Conservation (phyloP, 2,888 invertebrate species). For the Keiferia lycopersicella region DNA sequence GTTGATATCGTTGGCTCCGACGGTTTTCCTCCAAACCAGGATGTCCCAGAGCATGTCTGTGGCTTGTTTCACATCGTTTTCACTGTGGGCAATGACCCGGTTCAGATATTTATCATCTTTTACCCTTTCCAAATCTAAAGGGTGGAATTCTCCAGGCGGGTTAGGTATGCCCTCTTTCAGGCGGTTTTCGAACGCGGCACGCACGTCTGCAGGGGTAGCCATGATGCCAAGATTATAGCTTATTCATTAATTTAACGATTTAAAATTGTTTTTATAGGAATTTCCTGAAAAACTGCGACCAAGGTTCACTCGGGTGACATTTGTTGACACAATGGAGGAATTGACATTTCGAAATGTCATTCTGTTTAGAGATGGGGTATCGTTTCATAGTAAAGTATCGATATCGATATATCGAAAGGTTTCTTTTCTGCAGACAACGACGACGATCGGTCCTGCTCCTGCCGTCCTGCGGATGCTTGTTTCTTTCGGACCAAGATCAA, state of each 20-base stretch:
- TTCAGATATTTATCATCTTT: conserved; percentile 85
- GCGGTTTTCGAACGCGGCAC: conserved; percentile 43
- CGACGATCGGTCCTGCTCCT: too few species aligned
- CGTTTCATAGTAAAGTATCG: neutral
- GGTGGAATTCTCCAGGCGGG: conserved; percentile 66
- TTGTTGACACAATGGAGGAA: conserved; percentile 1
- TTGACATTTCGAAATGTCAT: conserved; percentile 11
- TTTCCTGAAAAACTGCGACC: conserved; percentile 5
- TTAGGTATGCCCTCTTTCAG: conserved; percentile 38
- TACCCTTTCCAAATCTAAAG: conserved; percentile 84
- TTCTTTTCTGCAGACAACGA: too few species aligned
- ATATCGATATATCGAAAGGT: conserved; percentile 9
- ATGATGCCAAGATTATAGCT: conserved; percentile 24
- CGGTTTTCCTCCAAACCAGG: conserved; percentile 88
- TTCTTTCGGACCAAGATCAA: too few species aligned
- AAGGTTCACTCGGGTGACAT: neutral
- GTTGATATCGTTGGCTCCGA: conserved; percentile 86
- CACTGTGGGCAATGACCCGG: conserved; percentile 86
- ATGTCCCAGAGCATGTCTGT: conserved; percentile 88
- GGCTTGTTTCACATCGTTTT: conserved; percentile 83
- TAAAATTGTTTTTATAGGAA: neutral
- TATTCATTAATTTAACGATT: neutral
- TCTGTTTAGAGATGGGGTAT: neutral
- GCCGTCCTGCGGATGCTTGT: too few species aligned
- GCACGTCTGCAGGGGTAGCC: conserved; percentile 39